Conservation (phyloP, 2,797 vertebrate species). For the Hypotaenidia okinawae region DNA sequence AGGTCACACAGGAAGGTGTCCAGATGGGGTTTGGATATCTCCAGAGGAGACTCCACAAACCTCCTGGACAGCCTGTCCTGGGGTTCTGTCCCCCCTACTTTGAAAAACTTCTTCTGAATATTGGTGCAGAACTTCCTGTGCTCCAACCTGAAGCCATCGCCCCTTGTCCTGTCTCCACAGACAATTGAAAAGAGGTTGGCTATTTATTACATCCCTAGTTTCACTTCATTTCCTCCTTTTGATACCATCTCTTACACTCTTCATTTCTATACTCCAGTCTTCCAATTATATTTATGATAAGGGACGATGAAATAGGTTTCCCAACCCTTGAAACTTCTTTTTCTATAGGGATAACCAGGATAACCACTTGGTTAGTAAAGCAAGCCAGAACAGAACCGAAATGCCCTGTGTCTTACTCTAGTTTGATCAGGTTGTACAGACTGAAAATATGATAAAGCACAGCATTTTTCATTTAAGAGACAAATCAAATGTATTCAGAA, state of each 20-base stretch:
- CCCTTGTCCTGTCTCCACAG: no score
- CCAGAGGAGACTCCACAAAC: no score
- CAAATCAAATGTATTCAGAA: neutral
- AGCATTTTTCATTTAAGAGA: neutral
- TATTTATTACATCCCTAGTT: neutral
- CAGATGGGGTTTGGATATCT: no score
- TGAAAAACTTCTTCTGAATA: no score
- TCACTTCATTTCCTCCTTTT: neutral
- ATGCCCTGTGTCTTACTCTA: neutral
- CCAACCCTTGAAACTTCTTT: neutral
- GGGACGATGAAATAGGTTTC: rapidly evolving
- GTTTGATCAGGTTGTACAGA: neutral
- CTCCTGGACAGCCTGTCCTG: no score
- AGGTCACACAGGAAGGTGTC: no score
- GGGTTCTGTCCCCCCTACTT: no score
- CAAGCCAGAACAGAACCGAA: neutral
- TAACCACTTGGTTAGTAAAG: neutral
- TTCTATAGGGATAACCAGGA: neutral
- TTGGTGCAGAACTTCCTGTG: no score
- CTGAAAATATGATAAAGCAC: neutral
- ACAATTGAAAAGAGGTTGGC: no score
- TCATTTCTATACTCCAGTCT: neutral
- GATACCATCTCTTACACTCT: neutral
- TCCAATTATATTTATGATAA: neutral
- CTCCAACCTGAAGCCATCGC: no score